A percentile compares a stretch with the other conserved stretches of the same genome.
These are phyloP conservation scores for Brotula barbata DNA, from an alignment of 2,797 vertebrate genomes.

Conservation along the genomic window DNA sequence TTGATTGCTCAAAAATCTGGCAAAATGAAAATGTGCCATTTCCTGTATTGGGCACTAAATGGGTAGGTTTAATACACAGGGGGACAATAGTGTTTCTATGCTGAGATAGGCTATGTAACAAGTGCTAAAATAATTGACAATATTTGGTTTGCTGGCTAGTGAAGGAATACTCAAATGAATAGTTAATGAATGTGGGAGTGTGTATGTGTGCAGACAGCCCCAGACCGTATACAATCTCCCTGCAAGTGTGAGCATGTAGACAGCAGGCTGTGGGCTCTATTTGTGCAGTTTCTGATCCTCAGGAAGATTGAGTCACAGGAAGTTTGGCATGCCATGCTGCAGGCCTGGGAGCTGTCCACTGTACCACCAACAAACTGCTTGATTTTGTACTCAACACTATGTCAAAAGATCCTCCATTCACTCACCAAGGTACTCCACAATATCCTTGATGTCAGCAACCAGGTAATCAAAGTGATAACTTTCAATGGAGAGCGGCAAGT, in stretches of 20 bases:
- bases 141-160: background rate
- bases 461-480: slow-evolving; percentile 90
- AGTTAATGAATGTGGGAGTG: slow-evolving; percentile 11
- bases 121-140: background rate
- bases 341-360: slow-evolving; percentile 38
- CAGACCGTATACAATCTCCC: slow-evolving; percentile 16
- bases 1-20: slow-evolving; percentile 3
- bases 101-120: slow-evolving; percentile 1
- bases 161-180: slow-evolving; percentile 25
- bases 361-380: slow-evolving; percentile 44
- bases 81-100: too few relatives aligned
- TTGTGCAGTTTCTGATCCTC: slow-evolving; percentile 42
- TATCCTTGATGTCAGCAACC: slow-evolving; percentile 94
- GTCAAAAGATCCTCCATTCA: slow-evolving; percentile 25
- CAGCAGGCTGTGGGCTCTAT: slow-evolving; percentile 35
- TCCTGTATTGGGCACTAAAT: too few relatives aligned
- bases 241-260: slow-evolving; percentile 39
- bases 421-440: slow-evolving; percentile 95
- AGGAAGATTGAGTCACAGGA: slow-evolving; percentile 59
- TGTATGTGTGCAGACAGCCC: slow-evolving; percentile 39
- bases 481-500: slow-evolving; percentile 86
- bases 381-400: slow-evolving; percentile 43
- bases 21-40: too few relatives aligned
- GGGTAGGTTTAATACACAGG: too few relatives aligned
- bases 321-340: slow-evolving; percentile 50